These are phyloP conservation scores for Aurelia sp. DNA, from an alignment of 30 jellyfish, hydroid and myxozoan genomes.

Conservation along the genomic window DNA sequence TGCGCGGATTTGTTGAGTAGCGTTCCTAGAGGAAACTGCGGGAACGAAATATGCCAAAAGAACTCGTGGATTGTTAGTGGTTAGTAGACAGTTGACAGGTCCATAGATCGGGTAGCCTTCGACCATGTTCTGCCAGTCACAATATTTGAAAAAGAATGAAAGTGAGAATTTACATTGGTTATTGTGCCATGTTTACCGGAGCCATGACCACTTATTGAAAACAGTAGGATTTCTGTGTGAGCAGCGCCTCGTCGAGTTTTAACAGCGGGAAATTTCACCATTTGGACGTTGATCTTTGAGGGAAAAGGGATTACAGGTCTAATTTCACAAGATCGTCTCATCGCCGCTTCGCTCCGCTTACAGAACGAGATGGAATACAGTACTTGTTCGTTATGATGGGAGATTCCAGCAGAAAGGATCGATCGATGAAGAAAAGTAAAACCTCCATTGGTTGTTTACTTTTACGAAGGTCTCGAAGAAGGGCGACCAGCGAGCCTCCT, in stretches of 20 bases:
- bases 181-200: conserved; percentile 57
- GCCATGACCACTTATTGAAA: conserved; percentile 60
- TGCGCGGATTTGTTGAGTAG: conserved; percentile 59
- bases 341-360: conserved; percentile 7
- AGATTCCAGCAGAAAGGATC: conserved; percentile 45
- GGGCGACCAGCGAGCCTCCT: conserved; percentile 79
- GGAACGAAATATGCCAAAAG: conserved; percentile 65
- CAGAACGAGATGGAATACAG: conserved; percentile 17
- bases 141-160: conserved; percentile 16
- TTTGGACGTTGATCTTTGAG: conserved; percentile 82
- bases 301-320: conserved; percentile 76
- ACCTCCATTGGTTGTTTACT: conserved; percentile 58
- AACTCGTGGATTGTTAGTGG: conserved; percentile 72
- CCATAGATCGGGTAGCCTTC: conserved; percentile 58
- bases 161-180: not conserved
- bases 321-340: conserved; percentile 53
- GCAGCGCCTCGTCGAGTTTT: conserved; percentile 61
- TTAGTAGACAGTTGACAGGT: conserved; percentile 62
- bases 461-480: conserved; percentile 55
- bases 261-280: conserved; percentile 85
- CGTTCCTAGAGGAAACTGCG: conserved; percentile 71
- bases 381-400: conserved; percentile 43
- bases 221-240: conserved; percentile 71
- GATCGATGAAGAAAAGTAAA: conserved; percentile 31
- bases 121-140: conserved; percentile 36